Percentiles rank a stretch among this genome's conserved stretches.
These are phyloP conservation scores for Melanogrammus aeglefinus DNA, from an alignment of 2,797 vertebrate species.

Conservation along the genomic window DNA sequence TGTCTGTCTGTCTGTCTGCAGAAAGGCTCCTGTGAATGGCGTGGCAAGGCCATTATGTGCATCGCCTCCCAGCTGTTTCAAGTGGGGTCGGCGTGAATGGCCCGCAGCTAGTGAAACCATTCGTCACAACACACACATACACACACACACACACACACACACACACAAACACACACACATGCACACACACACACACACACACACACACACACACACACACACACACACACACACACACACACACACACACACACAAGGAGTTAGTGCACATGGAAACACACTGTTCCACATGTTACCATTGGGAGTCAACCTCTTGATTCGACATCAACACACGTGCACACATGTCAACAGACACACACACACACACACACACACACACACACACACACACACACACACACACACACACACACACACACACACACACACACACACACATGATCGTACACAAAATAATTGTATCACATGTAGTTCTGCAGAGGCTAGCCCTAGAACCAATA, in stretches of 20 bases:
- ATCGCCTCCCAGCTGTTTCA: neutral
- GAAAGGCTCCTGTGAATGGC: no score
- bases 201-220: no score
- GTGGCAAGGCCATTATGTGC: neutral
- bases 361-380: neutral
- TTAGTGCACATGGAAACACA: neutral
- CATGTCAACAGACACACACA: neutral
- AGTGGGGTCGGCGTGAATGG: neutral
- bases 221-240: neutral
- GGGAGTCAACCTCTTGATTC: neutral
- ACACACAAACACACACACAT: neutral
- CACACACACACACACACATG: neutral
- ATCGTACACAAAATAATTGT: neutral
- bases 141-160: neutral
- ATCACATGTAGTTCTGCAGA: neutral
- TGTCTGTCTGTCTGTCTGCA: neutral
- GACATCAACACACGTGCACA: no score
- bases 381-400: no score
- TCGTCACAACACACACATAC: neutral
- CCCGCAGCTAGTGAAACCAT: neutral
- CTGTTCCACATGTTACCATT: neutral
- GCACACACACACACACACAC: no score
- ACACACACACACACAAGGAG: neutral
- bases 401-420: no score
- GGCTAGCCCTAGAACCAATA: neutral